Base-by-base conservation (phyloP, 2,888 invertebrate genomes). In the Yponomeuta plumbellus region DNA sequence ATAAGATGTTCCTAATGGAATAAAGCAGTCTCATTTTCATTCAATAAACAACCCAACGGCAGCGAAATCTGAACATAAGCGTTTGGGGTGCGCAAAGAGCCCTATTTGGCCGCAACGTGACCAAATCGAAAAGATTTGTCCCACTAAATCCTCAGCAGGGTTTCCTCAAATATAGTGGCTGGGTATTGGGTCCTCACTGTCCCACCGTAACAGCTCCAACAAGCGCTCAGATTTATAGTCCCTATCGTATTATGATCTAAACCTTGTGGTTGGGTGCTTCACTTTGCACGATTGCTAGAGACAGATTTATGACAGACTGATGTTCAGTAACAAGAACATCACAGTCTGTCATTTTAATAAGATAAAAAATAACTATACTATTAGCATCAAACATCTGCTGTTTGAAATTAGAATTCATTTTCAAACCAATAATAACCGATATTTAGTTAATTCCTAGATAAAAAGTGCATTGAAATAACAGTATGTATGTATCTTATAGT, bases 111-210 rank as follows among this genome's bases (percentile, higher is more conserved):
- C 77, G 76, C 78, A 81, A 88, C 87, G 88, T 87, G 91, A 91
- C 88, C 83, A 85, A 89, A 84, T 86, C 84, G 83, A 81, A 86
- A 82, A 83, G 88, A 88, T 91, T 89, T 88, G 87, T 91, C 86
- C 82, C 78, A 77, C 80, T 83, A 86, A 88, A 89, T 83, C 88
- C 86, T 76, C 80, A 80, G 83, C 81, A 64, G 59, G 81, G 85
- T 83, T 84, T 86, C 85, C 85, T 78, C 84, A 82, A 52, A 52
- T 52, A 52, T 52, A 52, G 44, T 52, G 44, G 44, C 44, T 34
- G 17, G 44, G 44, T 52, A 52, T 52, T 17, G 44, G 44, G 44
- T 52, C 17, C 44, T 52, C 44, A 52, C 44, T 44, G 44, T 44
- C 44, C 44, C 11, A 10, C 44, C 44, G 44, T 44, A 44, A 44